These are phyloP conservation scores for Hipposideros armiger DNA, from an alignment of 2,113 vertebrate genomes.

Conservation along the genomic window DNA sequence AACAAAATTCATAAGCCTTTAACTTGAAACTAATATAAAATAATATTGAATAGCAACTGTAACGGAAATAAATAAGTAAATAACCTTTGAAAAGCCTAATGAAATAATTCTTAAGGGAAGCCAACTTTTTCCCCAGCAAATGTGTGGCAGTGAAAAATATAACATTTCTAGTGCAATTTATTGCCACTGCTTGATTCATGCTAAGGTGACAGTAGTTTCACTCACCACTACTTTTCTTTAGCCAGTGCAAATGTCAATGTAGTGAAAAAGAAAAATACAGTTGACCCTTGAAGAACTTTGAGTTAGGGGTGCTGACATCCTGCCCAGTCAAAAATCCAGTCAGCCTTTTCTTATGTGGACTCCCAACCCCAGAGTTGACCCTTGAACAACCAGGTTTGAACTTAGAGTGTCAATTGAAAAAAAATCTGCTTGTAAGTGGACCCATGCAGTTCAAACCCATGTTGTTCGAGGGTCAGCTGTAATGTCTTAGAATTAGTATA, in stretches of 20 bases:
- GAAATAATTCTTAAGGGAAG: conserved; percentile 27
- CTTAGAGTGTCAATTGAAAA: background rate
- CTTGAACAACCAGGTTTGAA: background rate
- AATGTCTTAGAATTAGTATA: background rate
- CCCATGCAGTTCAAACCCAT: background rate
- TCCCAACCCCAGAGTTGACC: background rate
- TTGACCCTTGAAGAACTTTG: background rate
- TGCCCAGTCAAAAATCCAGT: background rate
- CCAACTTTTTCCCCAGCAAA: background rate
- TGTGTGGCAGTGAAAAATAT: background rate
- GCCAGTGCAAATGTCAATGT: background rate
- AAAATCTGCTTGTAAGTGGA: background rate
- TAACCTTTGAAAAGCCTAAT: background rate
- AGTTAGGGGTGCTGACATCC: background rate
- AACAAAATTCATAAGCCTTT: too few relatives aligned
- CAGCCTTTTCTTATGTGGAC: too few relatives aligned
- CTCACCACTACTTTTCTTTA: background rate
- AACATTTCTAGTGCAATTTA: background rate
- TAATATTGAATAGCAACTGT: too few relatives aligned
- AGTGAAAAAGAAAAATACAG: background rate
- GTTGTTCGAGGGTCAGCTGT: background rate
- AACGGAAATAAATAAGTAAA: too few relatives aligned
- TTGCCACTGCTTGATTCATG: background rate
- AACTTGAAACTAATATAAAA: too few relatives aligned
- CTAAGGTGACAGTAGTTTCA: background rate